phyloP scores from a whole-genome alignment of 2,113 vertebrate genomes.

The Pagrus major region DNA sequence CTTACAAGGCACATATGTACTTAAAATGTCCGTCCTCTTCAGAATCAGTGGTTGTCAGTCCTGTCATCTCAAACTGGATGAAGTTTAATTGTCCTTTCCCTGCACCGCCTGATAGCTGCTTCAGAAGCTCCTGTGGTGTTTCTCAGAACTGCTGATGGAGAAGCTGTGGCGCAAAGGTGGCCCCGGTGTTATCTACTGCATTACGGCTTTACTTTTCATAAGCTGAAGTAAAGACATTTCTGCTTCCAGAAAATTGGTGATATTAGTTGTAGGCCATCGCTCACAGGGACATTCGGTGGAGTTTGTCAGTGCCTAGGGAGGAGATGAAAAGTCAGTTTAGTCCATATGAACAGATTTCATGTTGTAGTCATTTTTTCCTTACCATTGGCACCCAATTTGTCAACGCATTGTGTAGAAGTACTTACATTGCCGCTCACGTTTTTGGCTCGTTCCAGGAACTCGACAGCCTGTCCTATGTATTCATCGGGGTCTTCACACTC shows the following conservation, averaged over 20 bases:
- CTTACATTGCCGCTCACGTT: conserved; percentile 31
- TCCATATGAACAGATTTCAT: not conserved
- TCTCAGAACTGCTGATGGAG: not conserved
- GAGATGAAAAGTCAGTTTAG: not conserved
- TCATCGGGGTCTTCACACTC: fast-evolving
- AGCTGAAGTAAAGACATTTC: not conserved
- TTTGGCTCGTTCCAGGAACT: fast-evolving
- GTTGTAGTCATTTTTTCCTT: not conserved
- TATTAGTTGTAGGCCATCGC: fast-evolving
- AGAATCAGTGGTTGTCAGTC: no score
- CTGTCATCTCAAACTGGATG: not conserved
- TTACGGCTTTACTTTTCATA: no score
- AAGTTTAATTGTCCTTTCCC: not conserved
- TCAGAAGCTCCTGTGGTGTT: not conserved
- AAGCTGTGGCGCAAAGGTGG: not conserved
- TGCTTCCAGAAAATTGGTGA: fast-evolving
- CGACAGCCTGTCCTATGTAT: fast-evolving
- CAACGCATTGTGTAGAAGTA: not conserved
- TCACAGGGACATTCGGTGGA: conserved; percentile 35
- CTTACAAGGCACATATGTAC: not conserved
- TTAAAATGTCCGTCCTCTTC: no score
- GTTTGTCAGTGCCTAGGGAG: conserved; percentile 3
- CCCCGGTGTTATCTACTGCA: no score
- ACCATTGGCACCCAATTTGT: not conserved
- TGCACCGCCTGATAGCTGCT: not conserved